Evolutionary conservation across 2,888 invertebrate genomes (phyloP).

Genomic region (Protonemura montana): DNA sequence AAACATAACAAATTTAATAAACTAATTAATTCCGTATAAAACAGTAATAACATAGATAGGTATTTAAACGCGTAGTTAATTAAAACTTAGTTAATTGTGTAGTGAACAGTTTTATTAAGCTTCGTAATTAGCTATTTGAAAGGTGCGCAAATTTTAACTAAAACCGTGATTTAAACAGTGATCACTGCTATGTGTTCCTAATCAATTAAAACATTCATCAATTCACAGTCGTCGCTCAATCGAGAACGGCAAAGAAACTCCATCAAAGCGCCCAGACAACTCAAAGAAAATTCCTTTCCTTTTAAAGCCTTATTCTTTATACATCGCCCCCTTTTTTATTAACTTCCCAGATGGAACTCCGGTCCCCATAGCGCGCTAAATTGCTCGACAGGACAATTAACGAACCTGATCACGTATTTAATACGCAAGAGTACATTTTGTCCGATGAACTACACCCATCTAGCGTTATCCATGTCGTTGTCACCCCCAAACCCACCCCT

Average conservation of each 20-base stretch:
- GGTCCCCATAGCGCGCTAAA: not conserved
- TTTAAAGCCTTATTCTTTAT: not conserved
- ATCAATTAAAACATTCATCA: too few species aligned
- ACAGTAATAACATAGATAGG: not conserved
- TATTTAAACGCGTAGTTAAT: not conserved
- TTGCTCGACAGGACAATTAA: conserved; percentile 24
- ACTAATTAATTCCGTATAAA: conserved; percentile 1
- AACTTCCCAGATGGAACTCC: not conserved
- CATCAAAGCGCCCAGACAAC: not conserved
- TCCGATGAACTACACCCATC: not conserved
- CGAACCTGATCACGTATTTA: conserved; percentile 35
- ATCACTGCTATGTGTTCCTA: too few species aligned
- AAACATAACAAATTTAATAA: not conserved
- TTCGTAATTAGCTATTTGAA: not conserved
- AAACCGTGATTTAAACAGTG: too few species aligned
- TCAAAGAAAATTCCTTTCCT: not conserved
- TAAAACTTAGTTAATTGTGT: not conserved
- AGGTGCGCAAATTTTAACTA: not conserved
- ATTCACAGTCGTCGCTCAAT: too few species aligned
- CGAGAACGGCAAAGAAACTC: not conserved
- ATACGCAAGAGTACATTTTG: conserved; percentile 35
- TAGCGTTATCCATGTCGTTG: not conserved
- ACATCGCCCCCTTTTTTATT: not conserved
- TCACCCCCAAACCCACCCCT: not conserved
- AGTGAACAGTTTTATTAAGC: not conserved